A percentile compares a stretch with the other conserved stretches of the same genome.
phyloP scores from a whole-genome alignment of 2,888 invertebrate species.

The Nemurella pictetii region DNA sequence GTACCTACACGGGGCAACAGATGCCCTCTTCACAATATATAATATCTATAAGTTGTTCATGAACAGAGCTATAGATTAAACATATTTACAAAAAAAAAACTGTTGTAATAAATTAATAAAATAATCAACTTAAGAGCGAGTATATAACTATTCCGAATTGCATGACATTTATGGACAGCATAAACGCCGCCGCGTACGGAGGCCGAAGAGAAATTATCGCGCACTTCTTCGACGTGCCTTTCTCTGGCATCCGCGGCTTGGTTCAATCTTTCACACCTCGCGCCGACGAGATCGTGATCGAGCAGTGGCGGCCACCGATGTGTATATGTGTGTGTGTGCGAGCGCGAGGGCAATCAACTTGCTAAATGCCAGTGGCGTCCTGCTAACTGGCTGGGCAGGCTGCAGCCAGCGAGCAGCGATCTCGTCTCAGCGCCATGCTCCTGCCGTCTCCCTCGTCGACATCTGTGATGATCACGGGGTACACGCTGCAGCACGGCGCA shows the following conservation, averaged over 20 bases:
- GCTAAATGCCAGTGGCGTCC: neutral
- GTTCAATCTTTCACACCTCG: neutral
- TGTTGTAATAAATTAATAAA: neutral
- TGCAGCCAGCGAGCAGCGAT: no score
- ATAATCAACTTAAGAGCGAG: neutral
- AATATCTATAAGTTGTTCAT: no score
- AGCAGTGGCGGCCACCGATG: neutral
- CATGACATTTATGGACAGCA: no score
- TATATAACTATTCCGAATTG: no score
- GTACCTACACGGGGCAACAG: no score
- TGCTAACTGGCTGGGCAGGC: no score
- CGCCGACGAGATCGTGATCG: neutral
- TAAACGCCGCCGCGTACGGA: neutral
- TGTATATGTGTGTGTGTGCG: no score
- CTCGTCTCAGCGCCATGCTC: neutral
- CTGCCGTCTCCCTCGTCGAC: no score
- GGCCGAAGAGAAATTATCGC: neutral
- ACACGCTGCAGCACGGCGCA: neutral
- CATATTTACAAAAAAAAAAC: no score
- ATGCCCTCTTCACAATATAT: no score
- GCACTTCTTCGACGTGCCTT: neutral
- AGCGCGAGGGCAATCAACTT: neutral
- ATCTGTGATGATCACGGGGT: neutral
- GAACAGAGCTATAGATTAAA: no score
- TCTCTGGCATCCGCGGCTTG: neutral